Evolutionary conservation across 2,888 invertebrate species (phyloP).

Genomic region (Heliconius cydno): DNA sequence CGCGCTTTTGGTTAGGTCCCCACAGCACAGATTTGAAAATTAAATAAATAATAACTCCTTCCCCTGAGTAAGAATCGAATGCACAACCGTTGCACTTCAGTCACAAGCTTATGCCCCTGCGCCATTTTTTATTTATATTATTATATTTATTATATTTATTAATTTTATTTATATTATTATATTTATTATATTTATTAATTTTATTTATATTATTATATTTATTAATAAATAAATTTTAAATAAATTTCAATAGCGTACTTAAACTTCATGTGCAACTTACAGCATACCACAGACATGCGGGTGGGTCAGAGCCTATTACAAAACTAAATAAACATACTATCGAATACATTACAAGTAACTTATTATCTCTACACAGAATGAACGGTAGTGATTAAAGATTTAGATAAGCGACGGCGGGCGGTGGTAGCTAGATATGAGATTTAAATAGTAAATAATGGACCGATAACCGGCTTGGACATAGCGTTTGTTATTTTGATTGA

Average conservation of each 20-base stretch:
- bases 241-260: background rate
- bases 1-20: too few species aligned
- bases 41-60: too few species aligned
- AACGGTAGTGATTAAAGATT: conserved; percentile 34
- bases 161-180: too few species aligned
- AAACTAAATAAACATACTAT: conserved; percentile 18
- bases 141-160: background rate
- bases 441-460: conserved; percentile 17
- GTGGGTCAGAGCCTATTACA: background rate
- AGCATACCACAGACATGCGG: background rate
- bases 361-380: conserved; percentile 18
- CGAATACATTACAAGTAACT: conserved; percentile 24
- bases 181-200: too few species aligned
- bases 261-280: background rate
- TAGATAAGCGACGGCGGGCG: conserved; percentile 28
- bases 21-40: too few species aligned
- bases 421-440: conserved; percentile 15
- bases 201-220: too few species aligned
- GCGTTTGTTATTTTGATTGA: conserved; percentile 17
- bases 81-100: too few species aligned
- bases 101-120: too few species aligned
- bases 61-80: too few species aligned
- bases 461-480: conserved; percentile 18
- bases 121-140: too few species aligned
- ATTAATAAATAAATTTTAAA: too few species aligned